These are phyloP conservation scores for Branchinecta lynchi DNA, from an alignment of 1,140 invertebrate genomes.

Conservation along the genomic window DNA sequence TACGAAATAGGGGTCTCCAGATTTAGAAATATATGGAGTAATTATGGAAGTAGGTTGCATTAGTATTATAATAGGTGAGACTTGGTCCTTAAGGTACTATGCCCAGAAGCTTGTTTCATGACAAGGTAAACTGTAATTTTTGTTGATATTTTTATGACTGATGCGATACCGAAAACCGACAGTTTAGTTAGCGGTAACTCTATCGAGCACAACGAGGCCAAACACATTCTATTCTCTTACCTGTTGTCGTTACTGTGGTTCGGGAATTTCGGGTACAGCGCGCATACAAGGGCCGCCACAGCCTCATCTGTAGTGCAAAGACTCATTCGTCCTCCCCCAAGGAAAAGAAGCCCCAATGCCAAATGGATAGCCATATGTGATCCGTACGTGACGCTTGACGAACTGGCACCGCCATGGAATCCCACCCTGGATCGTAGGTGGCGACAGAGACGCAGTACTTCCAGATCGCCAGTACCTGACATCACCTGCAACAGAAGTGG, in stretches of 20 bases:
- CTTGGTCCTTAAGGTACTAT: no score
- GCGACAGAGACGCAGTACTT: conserved; percentile 68
- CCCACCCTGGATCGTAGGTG: conserved; percentile 51
- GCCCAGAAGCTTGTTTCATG: no score
- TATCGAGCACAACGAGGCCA: neutral
- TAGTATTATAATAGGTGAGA: no score
- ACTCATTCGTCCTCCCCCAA: conserved; percentile 81
- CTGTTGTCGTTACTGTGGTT: conserved; percentile 90
- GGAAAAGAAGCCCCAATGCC: conserved; percentile 76
- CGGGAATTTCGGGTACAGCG: conserved; percentile 93
- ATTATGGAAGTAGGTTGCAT: no score
- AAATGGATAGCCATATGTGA: conserved; percentile 66
- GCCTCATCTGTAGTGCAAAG: conserved; percentile 64
- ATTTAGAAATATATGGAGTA: no score
- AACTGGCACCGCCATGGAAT: conserved; percentile 24
- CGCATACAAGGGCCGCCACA: conserved; percentile 71
- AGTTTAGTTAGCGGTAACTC: conserved; percentile 1
- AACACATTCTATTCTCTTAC: conserved; percentile 30
- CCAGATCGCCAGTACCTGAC: conserved; percentile 79
- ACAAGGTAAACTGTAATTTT: neutral
- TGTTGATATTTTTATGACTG: neutral
- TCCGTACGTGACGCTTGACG: conserved; percentile 29
- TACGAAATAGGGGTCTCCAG: no score
- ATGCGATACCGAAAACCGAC: neutral
- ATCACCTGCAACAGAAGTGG: conserved; percentile 45